A percentile compares a stretch with the other conserved stretches of the same genome.
phyloP scores from a whole-genome alignment of 2,797 vertebrate genomes.

The Pangasius krempfi region DNA sequence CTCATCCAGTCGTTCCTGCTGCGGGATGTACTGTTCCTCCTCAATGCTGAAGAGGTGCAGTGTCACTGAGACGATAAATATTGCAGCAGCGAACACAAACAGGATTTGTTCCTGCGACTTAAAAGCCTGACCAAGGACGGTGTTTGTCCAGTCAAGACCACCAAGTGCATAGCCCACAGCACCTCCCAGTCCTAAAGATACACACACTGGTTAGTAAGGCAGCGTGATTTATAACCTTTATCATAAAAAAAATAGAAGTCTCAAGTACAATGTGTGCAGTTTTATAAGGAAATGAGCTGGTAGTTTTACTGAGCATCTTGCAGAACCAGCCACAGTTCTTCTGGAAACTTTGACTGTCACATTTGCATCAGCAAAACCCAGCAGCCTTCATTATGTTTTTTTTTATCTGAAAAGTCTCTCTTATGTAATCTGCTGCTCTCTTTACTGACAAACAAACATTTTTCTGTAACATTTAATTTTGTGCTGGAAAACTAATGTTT shows the following conservation, averaged over 20 bases:
- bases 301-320: too few relatives aligned
- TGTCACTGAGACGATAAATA: conserved; percentile 85
- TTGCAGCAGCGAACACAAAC: conserved; percentile 90
- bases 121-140: conserved; percentile 85
- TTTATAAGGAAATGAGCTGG: too few relatives aligned
- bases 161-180: conserved; percentile 94
- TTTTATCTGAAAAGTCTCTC: too few relatives aligned
- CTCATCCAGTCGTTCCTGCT: conserved; percentile 81
- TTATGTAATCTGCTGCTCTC: too few relatives aligned
- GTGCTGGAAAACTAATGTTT: too few relatives aligned
- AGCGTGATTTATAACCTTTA: background rate
- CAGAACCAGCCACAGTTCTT: too few relatives aligned
- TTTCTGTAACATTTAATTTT: too few relatives aligned
- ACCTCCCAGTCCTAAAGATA: conserved; percentile 86
- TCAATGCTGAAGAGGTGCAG: conserved; percentile 94
- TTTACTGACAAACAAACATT: too few relatives aligned
- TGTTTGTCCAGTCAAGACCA: conserved; percentile 95
- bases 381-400: too few relatives aligned
- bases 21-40: conserved; percentile 88
- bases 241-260: background rate
- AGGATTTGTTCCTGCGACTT: conserved; percentile 96
- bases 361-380: too few relatives aligned
- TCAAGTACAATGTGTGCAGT: too few relatives aligned
- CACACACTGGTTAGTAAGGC: background rate
- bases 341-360: too few relatives aligned